These are phyloP conservation scores for Odontomachus brunneus DNA, from an alignment of 1,140 invertebrate genomes.

Conservation along the genomic window DNA sequence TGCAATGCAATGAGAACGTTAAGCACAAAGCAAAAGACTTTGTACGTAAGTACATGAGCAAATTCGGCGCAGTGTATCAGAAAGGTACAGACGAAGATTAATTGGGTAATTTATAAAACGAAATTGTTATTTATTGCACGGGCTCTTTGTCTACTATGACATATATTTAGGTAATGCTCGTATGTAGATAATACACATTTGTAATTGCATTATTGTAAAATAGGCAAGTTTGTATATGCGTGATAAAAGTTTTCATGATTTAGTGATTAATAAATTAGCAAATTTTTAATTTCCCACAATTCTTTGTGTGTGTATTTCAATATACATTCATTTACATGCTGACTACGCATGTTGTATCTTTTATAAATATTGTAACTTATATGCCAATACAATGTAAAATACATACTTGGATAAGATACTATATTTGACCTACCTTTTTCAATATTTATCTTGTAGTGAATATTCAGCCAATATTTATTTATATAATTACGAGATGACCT, in stretches of 20 bases:
- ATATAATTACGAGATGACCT: constrained; percentile 35
- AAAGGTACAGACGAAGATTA: constrained; percentile 87
- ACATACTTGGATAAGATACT: constrained; percentile 40
- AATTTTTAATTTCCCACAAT: constrained; percentile 68
- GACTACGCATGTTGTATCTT: constrained; percentile 62
- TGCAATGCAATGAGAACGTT: constrained; percentile 96
- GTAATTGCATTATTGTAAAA: constrained; percentile 78
- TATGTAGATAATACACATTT: constrained; percentile 77
- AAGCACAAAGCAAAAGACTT: constrained; percentile 97
- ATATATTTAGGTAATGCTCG: constrained; percentile 65
- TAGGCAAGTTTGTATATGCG: constrained; percentile 75
- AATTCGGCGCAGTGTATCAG: constrained; percentile 92
- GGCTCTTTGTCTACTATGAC: constrained; percentile 68
- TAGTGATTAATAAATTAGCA: constrained; percentile 63
- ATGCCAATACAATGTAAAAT: constrained; percentile 56
- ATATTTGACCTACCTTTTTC: constrained; percentile 26
- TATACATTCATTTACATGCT: constrained; percentile 59
- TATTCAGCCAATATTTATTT: constrained; percentile 48
- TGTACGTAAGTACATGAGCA: constrained; percentile 98
- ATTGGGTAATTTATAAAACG: constrained; percentile 70
- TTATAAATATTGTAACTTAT: constrained; percentile 67
- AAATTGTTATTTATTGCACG: constrained; percentile 78
- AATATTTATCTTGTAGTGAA: constrained; percentile 31
- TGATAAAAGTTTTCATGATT: constrained; percentile 68
- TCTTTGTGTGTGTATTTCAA: constrained; percentile 63